Conservation (phyloP, 2,888 invertebrate species). For the Neuroscelio doddi region DNA sequence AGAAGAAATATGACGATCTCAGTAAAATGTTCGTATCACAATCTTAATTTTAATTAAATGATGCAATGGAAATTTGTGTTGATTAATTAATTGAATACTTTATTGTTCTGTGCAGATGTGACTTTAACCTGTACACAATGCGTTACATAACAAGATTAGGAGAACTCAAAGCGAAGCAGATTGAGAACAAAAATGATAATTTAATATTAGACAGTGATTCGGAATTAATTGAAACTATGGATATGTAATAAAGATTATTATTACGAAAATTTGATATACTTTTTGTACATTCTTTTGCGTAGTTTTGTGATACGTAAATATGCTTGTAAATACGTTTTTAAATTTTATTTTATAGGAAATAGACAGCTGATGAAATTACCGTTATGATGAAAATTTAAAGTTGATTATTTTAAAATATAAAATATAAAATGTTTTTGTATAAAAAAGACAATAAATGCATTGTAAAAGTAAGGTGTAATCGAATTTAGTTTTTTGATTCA, state of each 20-base stretch:
- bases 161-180: conserved; percentile 60
- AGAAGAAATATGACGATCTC: conserved; percentile 85
- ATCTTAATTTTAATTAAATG: not conserved
- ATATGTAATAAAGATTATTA: not conserved
- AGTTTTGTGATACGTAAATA: no score
- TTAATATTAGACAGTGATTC: conserved; percentile 1
- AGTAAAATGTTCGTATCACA: conserved; percentile 83
- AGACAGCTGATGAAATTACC: no score
- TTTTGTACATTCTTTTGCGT: no score
- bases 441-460: no score
- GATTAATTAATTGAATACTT: not conserved
- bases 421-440: no score
- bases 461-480: no score
- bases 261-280: no score
- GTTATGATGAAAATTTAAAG: no score
- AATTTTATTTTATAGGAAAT: no score
- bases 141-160: conserved; percentile 78
- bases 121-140: conserved; percentile 90
- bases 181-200: not conserved
- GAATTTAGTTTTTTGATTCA: no score
- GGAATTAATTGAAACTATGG: conserved; percentile 2
- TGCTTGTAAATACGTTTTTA: no score
- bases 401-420: no score
- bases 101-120: conserved; percentile 79
- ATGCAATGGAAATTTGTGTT: not conserved